Percentiles rank a stretch among this genome's conserved stretches.
These are phyloP conservation scores for Lithophane leautieri DNA, from an alignment of 2,888 invertebrate genomes.

Conservation along the genomic window DNA sequence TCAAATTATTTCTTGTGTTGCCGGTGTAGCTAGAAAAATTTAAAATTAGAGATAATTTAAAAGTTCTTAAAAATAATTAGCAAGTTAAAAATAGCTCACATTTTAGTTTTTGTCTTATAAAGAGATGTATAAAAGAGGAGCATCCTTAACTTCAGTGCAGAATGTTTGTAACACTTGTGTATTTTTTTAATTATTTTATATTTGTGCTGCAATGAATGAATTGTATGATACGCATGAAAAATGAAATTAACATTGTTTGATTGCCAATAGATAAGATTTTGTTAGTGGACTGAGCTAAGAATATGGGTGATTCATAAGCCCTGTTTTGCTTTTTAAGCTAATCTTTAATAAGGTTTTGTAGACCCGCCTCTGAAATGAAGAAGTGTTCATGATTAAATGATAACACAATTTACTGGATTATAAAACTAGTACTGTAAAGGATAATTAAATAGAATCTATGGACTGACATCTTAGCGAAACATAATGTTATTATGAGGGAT, in stretches of 20 bases:
- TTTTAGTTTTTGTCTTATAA: constrained; percentile 5
- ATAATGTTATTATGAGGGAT: too few species aligned
- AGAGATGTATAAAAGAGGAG: not conserved
- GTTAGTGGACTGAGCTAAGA: not conserved
- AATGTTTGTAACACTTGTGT: constrained; percentile 8
- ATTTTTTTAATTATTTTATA: not conserved
- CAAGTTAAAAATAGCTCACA: constrained; percentile 6
- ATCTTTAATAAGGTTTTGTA: not conserved
- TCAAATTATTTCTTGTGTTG: constrained; percentile 32
- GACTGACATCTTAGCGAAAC: constrained; percentile 23
- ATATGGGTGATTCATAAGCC: not conserved
- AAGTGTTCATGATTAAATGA: not conserved
- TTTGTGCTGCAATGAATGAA: constrained; percentile 14
- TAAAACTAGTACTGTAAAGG: constrained; percentile 2
- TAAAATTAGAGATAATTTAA: constrained; percentile 21
- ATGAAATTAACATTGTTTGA: not conserved
- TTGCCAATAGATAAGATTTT: constrained; percentile 12
- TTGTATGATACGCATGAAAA: constrained; percentile 1
- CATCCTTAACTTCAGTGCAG: not conserved
- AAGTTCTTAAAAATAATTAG: constrained; percentile 21
- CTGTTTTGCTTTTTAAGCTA: not conserved
- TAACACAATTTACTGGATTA: not conserved
- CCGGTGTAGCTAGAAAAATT: constrained; percentile 43
- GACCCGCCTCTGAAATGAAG: not conserved
- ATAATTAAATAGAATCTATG: constrained; percentile 9